Evolutionary conservation across 2,113 vertebrate genomes (phyloP).

Genomic region (Hoplias malabaricus): DNA sequence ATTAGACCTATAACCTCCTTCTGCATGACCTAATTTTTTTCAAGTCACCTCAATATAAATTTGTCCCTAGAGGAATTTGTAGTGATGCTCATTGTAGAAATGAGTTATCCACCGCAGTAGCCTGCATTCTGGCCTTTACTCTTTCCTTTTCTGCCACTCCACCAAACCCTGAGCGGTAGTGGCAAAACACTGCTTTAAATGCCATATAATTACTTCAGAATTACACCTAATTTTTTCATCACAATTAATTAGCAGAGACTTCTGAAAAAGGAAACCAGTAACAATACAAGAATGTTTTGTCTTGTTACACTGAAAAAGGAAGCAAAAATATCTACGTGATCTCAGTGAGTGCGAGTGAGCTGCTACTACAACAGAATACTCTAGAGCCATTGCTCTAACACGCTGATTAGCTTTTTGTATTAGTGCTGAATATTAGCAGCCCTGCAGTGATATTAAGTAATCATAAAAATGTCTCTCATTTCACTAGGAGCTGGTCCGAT

Average conservation of each 20-base stretch:
- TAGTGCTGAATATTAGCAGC: conserved; percentile 4
- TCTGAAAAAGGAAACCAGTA: neutral
- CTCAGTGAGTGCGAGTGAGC: neutral
- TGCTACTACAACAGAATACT: neutral
- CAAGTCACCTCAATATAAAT: neutral
- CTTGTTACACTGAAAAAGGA: neutral
- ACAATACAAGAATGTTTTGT: neutral
- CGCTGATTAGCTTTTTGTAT: neutral
- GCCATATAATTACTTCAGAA: neutral
- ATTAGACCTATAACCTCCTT: neutral
- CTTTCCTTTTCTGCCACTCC: neutral
- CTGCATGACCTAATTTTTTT: neutral
- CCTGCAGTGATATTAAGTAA: conserved; percentile 9
- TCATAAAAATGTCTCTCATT: neutral
- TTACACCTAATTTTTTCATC: neutral
- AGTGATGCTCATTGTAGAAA: neutral
- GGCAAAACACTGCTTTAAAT: neutral
- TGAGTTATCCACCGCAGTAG: neutral
- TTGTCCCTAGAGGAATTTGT: neutral
- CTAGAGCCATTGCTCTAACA: neutral
- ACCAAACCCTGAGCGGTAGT: neutral
- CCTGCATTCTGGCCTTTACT: neutral
- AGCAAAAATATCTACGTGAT: neutral
- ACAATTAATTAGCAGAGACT: neutral
- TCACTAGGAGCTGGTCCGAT: neutral